phyloP scores from a whole-genome alignment of 1,140 invertebrate species.

The Drosophila albomicans region DNA sequence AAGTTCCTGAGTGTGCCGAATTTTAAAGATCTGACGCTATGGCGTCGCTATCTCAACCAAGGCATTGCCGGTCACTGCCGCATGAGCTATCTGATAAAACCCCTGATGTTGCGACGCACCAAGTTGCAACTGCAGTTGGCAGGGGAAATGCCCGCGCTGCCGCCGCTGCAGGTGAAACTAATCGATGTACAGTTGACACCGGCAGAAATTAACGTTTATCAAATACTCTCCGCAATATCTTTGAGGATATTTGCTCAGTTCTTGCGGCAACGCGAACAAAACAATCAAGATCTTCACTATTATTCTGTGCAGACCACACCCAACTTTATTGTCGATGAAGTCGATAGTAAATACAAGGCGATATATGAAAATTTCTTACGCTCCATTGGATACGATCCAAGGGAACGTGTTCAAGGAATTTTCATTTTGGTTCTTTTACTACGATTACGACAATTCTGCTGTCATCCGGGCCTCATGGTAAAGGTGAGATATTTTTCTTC shows the following conservation, averaged over 20 bases:
- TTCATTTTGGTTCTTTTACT: constrained; percentile 56
- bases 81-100: constrained; percentile 48
- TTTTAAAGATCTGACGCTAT: constrained; percentile 47
- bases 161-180: constrained; percentile 14
- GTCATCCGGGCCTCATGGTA: constrained; percentile 58
- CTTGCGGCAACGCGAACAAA: constrained; percentile 41
- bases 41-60: constrained; percentile 37
- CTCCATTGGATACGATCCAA: constrained; percentile 52
- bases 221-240: constrained; percentile 56
- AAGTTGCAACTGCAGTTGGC: constrained; percentile 45
- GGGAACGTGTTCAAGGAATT: constrained; percentile 39
- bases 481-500: constrained; percentile 31
- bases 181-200: constrained; percentile 39
- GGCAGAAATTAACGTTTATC: constrained; percentile 50
- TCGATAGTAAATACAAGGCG: constrained; percentile 27
- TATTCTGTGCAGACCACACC: constrained; percentile 27
- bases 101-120: constrained; percentile 55
- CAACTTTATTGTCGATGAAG: constrained; percentile 24
- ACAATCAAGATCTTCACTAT: constrained; percentile 54
- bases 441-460: constrained; percentile 65
- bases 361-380: constrained; percentile 47
- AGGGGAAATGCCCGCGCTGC: constrained; percentile 53
- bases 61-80: constrained; percentile 35
- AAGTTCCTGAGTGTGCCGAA: constrained; percentile 50
- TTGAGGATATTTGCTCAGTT: constrained; percentile 47